A percentile compares a stretch with the other conserved stretches of the same genome.
Conservation (phyloP, 2,113 vertebrate genomes). For the Phylloscopus whistleri region DNA sequence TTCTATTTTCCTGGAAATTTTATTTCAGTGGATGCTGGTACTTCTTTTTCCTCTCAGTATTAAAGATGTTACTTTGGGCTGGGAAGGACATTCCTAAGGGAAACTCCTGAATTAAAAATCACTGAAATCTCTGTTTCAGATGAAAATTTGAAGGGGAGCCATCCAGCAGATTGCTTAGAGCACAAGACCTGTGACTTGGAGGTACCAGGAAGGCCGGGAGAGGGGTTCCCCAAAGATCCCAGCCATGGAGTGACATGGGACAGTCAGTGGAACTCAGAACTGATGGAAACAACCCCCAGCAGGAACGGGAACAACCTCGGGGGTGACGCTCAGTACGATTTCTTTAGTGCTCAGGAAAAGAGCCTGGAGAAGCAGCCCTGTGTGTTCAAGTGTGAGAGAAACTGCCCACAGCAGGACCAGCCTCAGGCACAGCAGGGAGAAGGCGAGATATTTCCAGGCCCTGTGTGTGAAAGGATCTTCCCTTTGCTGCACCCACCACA, state of each 20-base stretch:
- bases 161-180: not conserved
- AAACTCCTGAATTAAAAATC: not conserved
- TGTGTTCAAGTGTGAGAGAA: not conserved
- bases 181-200: not conserved
- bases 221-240: not conserved
- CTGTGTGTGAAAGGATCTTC: not conserved
- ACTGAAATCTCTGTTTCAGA: constrained; percentile 3
- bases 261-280: not conserved
- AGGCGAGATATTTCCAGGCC: not conserved
- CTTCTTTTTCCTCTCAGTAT: not conserved
- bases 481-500: not conserved
- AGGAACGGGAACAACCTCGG: accelerated
- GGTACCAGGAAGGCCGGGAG: not conserved
- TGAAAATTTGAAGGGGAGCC: not conserved
- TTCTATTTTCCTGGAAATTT: not conserved
- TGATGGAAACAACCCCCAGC: not conserved
- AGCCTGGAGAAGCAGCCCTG: not conserved
- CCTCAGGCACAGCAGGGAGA: not conserved
- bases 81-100: not conserved
- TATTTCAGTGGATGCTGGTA: not conserved
- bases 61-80: not conserved
- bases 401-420: not conserved
- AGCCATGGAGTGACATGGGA: not conserved
- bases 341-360: constrained; percentile 3
- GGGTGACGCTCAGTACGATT: not conserved